A percentile compares a stretch with the other conserved stretches of the same genome.
phyloP scores from a whole-genome alignment of 2,113 vertebrate genomes.

The Sigmodon hispidus region DNA sequence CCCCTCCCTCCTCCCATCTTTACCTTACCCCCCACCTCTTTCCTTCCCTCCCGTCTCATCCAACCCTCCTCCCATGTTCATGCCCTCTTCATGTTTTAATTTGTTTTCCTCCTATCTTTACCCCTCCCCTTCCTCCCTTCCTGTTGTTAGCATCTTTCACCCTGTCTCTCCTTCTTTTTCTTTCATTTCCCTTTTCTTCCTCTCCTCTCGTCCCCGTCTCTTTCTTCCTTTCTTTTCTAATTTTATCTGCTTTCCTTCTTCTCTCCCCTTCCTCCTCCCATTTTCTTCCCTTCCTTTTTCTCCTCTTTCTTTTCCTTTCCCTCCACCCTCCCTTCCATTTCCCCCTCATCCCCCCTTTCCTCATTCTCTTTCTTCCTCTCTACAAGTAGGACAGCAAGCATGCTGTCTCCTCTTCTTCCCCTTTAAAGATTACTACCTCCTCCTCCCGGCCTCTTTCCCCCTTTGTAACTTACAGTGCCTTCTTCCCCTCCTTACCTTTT shows the following conservation, averaged over 20 bases:
- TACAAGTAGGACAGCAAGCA: not conserved
- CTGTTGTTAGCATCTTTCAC: not conserved
- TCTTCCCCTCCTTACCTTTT: not conserved
- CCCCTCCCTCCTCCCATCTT: not conserved
- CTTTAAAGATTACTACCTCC: not conserved
- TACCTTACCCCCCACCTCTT: not conserved
- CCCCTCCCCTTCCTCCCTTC: no score
- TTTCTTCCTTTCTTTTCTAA: no score
- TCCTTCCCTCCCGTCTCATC: not conserved
- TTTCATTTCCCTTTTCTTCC: not conserved
- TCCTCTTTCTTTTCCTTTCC: not conserved
- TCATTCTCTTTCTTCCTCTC: not conserved
- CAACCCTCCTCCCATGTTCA: not conserved
- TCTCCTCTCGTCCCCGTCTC: not conserved
- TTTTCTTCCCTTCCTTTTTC: fast-evolving
- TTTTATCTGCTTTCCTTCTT: not conserved
- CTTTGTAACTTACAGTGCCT: not conserved
- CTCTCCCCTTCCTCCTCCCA: not conserved
- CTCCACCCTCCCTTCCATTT: not conserved
- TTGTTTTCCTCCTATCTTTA: fast-evolving
- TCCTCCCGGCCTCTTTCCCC: not conserved
- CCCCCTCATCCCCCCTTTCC: no score
- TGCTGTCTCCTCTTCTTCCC: not conserved
- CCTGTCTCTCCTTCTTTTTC: not conserved
- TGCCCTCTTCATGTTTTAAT: not conserved